Conservation (phyloP, 2,113 vertebrate genomes). For the Donacobius atricapilla region DNA sequence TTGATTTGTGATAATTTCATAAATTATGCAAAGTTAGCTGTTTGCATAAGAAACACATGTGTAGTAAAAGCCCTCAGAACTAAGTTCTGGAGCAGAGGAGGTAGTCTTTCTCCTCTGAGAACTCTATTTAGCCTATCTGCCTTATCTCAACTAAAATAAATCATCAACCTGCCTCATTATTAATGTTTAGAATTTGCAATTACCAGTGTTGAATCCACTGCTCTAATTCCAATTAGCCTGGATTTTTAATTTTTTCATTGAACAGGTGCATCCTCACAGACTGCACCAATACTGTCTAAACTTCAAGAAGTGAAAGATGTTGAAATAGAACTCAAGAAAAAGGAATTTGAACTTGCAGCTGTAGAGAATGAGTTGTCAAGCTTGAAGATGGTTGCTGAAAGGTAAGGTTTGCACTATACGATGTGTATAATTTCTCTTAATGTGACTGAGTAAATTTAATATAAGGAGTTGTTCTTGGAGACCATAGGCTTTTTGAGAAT, state of each 20-base stretch:
- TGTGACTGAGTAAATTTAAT: not conserved
- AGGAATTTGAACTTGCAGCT: constrained; percentile 75
- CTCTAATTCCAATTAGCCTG: not conserved
- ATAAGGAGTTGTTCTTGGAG: not conserved
- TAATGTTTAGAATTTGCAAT: not conserved
- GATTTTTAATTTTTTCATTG: not conserved
- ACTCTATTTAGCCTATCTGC: not conserved
- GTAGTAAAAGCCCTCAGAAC: not conserved
- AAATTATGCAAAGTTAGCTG: not conserved
- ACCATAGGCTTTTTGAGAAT: not conserved
- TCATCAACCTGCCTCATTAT: not conserved
- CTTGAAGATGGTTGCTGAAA: constrained; percentile 83
- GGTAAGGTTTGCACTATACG: constrained; percentile 67
- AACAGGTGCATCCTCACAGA: constrained; percentile 80
- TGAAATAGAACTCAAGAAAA: constrained; percentile 73
- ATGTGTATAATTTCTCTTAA: not conserved
- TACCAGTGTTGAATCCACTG: not conserved
- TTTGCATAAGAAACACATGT: not conserved
- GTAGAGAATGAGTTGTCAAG: constrained; percentile 76
- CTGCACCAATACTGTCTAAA: constrained; percentile 79
- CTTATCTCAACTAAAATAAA: not conserved
- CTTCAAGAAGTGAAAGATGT: constrained; percentile 83
- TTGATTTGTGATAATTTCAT: not conserved
- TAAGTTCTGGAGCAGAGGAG: not conserved
- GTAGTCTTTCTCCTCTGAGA: not conserved